phyloP scores from a whole-genome alignment of 2,888 invertebrate species.

The Altica lythri region DNA sequence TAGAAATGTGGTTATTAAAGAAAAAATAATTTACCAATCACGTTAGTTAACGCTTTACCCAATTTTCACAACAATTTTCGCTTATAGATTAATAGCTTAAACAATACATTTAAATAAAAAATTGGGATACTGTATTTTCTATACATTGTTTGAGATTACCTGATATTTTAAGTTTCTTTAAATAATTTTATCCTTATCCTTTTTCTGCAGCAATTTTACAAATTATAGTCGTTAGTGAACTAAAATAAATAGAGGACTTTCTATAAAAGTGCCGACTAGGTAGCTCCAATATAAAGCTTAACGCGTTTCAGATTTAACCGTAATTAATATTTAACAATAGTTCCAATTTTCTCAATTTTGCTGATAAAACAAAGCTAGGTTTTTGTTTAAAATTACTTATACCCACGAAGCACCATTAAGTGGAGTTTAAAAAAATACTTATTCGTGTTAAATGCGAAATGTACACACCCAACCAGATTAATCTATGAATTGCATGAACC shows the following conservation, averaged over 20 bases:
- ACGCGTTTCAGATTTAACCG: neutral
- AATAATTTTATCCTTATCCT: no score
- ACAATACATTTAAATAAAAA: no score
- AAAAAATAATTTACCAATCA: no score
- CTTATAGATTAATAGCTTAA: no score
- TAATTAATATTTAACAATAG: conserved; percentile 11
- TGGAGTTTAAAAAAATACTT: conserved; percentile 6
- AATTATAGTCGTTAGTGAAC: conserved; percentile 1
- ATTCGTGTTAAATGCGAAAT: conserved; percentile 18
- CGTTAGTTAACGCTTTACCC: no score
- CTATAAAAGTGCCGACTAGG: neutral
- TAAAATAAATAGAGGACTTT: neutral
- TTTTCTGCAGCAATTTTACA: neutral
- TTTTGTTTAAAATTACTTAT: conserved; percentile 4
- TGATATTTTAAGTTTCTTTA: no score
- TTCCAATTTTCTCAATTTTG: conserved; percentile 4
- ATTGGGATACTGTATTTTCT: no score
- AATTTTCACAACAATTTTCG: no score
- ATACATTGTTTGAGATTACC: no score
- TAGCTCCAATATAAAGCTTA: neutral
- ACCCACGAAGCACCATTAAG: conserved; percentile 9
- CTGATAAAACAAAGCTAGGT: conserved; percentile 6
- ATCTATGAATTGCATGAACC: conserved; percentile 8
- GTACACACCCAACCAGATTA: conserved; percentile 23
- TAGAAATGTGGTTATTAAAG: no score